Conservation (phyloP, 2,888 invertebrate genomes). For the Troides helena region DNA sequence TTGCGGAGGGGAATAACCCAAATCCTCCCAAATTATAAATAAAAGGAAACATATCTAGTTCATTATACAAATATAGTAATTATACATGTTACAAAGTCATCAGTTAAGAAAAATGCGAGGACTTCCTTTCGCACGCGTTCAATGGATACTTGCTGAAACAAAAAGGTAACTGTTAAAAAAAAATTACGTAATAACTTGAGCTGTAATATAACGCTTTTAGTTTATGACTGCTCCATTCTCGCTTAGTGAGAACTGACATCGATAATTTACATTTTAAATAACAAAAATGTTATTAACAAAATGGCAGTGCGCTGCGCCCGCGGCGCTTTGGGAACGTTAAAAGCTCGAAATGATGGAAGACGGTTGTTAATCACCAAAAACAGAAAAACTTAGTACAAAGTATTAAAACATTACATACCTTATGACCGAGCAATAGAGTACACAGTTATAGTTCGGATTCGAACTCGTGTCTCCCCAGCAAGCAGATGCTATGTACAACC, state of each 20-base stretch:
- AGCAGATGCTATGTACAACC: slow-evolving; percentile 62
- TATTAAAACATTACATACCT: slow-evolving; percentile 32
- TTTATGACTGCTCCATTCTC: slow-evolving; percentile 25
- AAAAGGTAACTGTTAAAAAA: not conserved
- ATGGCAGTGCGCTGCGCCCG: slow-evolving; percentile 34
- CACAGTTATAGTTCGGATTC: not conserved
- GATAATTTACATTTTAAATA: slow-evolving; percentile 36
- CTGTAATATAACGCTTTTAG: slow-evolving; percentile 10
- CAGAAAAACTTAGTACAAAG: slow-evolving; percentile 38
- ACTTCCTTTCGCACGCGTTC: too few relatives aligned
- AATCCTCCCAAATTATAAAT: too few relatives aligned
- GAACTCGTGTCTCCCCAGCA: slow-evolving; percentile 20
- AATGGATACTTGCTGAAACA: too few relatives aligned
- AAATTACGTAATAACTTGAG: not conserved
- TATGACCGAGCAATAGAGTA: slow-evolving; percentile 26
- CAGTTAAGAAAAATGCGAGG: too few relatives aligned
- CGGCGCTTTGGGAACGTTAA: slow-evolving; percentile 44
- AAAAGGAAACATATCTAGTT: too few relatives aligned
- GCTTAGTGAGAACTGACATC: slow-evolving; percentile 25
- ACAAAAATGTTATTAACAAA: slow-evolving; percentile 34
- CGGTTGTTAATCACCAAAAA: slow-evolving; percentile 55
- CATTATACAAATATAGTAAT: too few relatives aligned
- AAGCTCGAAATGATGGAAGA: slow-evolving; percentile 49
- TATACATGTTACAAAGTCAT: too few relatives aligned
- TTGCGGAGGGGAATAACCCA: too few relatives aligned